Evolutionary conservation across 2,888 invertebrate genomes (phyloP).

Genomic region (Lucinisca nassula): DNA sequence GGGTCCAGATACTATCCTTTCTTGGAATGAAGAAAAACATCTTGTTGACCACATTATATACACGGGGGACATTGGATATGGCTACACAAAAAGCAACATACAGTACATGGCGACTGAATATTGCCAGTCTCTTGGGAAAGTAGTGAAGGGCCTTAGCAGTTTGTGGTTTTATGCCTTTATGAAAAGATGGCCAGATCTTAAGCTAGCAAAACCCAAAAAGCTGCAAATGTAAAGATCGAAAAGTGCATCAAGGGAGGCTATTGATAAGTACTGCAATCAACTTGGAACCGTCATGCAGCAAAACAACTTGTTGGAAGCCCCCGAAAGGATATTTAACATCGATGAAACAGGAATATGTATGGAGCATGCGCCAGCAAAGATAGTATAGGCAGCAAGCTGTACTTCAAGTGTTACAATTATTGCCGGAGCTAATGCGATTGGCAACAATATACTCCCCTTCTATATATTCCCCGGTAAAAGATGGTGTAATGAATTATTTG

Average conservation of each 20-base stretch:
- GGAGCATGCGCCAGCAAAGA: slow-evolving; percentile 1
- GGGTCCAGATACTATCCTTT: not conserved
- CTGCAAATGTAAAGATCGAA: slow-evolving; percentile 39
- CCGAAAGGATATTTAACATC: slow-evolving; percentile 5
- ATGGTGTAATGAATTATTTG: not conserved
- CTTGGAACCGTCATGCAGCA: not conserved
- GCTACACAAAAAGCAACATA: slow-evolving; percentile 23
- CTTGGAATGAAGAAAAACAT: slow-evolving; percentile 10
- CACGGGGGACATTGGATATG: slow-evolving; percentile 51
- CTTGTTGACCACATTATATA: slow-evolving; percentile 32
- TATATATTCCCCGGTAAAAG: slow-evolving; percentile 21
- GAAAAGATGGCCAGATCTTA: slow-evolving; percentile 33
- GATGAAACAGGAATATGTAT: slow-evolving; percentile 18
- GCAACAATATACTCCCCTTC: slow-evolving; percentile 33
- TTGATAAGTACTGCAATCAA: slow-evolving; percentile 11
- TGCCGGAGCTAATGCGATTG: slow-evolving; percentile 24
- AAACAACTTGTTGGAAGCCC: not conserved
- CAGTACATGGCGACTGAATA: slow-evolving; percentile 42
- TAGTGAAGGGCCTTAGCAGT: slow-evolving; percentile 26
- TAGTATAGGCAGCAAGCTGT: not conserved
- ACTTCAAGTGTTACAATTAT: slow-evolving; percentile 26
- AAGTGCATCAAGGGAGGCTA: slow-evolving; percentile 27
- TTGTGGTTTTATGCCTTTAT: slow-evolving; percentile 44
- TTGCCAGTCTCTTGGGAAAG: slow-evolving; percentile 29
- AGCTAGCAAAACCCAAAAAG: slow-evolving; percentile 46